A percentile compares a stretch with the other conserved stretches of the same genome.
These are phyloP conservation scores for Ochotona curzoniae DNA, from an alignment of 2,113 vertebrate species.

Conservation along the genomic window DNA sequence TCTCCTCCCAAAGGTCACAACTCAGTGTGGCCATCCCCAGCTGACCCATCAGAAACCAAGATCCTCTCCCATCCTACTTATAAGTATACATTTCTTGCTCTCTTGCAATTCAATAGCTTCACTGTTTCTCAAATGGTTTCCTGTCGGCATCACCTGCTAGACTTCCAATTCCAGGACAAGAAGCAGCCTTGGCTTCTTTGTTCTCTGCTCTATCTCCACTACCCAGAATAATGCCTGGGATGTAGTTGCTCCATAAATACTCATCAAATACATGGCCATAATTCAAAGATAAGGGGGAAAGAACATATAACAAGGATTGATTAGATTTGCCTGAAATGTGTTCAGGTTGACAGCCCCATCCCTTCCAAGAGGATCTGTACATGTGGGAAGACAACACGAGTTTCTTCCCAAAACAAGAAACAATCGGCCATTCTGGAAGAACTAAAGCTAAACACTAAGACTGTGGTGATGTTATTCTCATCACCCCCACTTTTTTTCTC, in stretches of 20 bases:
- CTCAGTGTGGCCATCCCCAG: background rate
- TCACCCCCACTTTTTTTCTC: accelerated
- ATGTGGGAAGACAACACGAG: background rate
- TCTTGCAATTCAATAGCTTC: too few species aligned
- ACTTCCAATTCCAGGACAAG: background rate
- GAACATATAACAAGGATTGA: background rate
- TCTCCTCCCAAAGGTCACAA: background rate
- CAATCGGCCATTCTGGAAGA: background rate
- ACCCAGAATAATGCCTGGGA: background rate
- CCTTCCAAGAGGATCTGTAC: background rate
- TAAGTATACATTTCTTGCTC: accelerated
- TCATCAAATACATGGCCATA: background rate
- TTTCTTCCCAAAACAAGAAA: background rate
- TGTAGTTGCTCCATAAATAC: background rate
- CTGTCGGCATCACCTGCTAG: background rate
- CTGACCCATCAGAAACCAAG: background rate
- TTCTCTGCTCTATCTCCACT: background rate
- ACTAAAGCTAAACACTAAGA: background rate
- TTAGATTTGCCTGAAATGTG: background rate
- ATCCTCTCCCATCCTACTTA: background rate
- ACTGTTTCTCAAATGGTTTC: background rate
- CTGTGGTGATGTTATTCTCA: too few species aligned
- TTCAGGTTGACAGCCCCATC: background rate
- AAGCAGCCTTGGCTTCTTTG: too few species aligned
- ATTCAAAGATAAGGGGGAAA: background rate